These are phyloP conservation scores for Mirza zaza DNA, from an alignment of 2,113 vertebrate genomes.

Conservation along the genomic window DNA sequence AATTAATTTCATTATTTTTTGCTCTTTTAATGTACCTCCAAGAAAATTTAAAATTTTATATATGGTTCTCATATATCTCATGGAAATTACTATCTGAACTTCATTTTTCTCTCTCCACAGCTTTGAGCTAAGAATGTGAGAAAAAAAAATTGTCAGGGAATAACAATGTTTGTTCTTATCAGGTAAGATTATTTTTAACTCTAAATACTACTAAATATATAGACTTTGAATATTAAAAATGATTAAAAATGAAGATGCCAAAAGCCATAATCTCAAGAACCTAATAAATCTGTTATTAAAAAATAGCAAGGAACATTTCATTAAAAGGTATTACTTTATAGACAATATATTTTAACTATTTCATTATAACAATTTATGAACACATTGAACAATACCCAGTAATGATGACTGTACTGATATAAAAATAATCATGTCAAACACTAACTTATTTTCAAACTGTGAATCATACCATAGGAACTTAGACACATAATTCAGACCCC, in stretches of 20 bases:
- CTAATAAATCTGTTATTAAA: neutral
- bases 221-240: neutral
- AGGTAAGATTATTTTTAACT: neutral
- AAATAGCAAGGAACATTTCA: neutral
- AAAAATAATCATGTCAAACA: neutral
- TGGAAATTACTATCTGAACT: neutral
- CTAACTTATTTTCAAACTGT: neutral
- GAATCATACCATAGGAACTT: neutral
- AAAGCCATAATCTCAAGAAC: neutral
- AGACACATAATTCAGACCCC: neutral
- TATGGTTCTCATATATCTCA: neutral
- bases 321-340: neutral
- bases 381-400: neutral
- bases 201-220: neutral
- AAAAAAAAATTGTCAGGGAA: neutral
- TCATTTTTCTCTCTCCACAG: neutral
- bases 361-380: neutral
- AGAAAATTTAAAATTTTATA: neutral
- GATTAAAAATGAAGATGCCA: neutral
- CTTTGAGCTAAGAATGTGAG: neutral
- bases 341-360: neutral
- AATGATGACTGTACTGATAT: neutral
- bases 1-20: neutral
- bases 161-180: neutral
- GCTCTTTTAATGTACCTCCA: neutral